A percentile compares a stretch with the other conserved stretches of the same genome.
Evolutionary conservation across 53 echinoderm and acorn worm species (phyloP).

Genomic region (Paracentrotus lividus): DNA sequence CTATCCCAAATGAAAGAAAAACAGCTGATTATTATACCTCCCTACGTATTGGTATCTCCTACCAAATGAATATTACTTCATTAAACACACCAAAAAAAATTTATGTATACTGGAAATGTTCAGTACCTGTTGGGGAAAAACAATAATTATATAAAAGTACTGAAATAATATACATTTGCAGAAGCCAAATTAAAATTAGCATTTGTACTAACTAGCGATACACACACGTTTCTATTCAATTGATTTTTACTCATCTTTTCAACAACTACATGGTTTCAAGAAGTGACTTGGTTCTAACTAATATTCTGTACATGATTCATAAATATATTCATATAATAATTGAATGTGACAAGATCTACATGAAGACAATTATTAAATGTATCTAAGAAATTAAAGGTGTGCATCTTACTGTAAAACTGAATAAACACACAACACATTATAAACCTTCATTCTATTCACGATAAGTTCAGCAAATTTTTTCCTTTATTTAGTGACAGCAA

Average conservation of each 20-base stretch:
- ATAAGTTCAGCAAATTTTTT: neutral
- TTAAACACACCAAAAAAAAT: neutral
- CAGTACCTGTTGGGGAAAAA: neutral
- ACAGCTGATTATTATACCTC: neutral
- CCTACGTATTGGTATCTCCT: neutral
- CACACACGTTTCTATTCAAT: neutral
- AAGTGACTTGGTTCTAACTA: neutral
- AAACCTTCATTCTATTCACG: neutral
- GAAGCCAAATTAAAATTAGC: neutral
- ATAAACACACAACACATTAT: neutral
- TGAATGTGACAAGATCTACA: neutral
- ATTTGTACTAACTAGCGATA: neutral
- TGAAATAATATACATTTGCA: slow-evolving; percentile 4
- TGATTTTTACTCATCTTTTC: neutral
- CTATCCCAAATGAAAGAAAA: neutral
- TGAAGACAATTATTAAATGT: neutral
- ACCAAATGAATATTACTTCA: neutral
- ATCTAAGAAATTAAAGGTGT: too few species aligned
- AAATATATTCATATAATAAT: slow-evolving; percentile 53
- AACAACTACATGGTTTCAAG: neutral
- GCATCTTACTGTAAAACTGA: neutral
- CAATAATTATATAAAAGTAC: neutral
- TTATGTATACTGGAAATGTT: neutral
- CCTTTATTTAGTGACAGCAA: neutral
- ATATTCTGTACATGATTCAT: slow-evolving; percentile 63